Evolutionary conservation across 92 coral and sea anemone species (phyloP), one percentile per base, ranked within the genome.

Genomic region (Epizoanthus stellaris): DNA sequence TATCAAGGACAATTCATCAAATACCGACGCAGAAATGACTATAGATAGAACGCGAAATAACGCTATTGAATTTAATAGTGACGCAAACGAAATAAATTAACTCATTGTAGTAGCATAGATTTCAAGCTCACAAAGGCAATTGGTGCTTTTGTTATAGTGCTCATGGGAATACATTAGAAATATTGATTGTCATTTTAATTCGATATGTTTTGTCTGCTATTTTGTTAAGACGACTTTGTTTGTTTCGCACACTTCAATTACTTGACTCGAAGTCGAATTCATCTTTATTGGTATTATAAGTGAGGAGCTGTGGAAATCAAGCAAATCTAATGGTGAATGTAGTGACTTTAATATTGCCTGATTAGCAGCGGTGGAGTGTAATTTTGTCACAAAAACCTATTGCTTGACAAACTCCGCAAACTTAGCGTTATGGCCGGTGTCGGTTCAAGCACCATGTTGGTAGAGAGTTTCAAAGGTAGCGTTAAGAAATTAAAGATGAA

Each of bases 391-490:
- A 8, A 25, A 34, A 64, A 64, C 4, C 5, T 10, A 64, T 21
- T 6, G 36, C 15, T 20, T 20, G 1, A 11, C 12, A 10, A 30
- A 66, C 38, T 8, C 39, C 7, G 16, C 70, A 66, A 66, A 66
- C 42, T 25, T 34, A 30, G 39, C 5, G 40, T 25, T 67, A 34
- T 64, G 13, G 36, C 23, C 0, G 39, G 39, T 10, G 73, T 43
- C 11, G 73, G 73, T 12, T 13, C 73, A 5, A 68, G 73, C 52
- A 13, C 21, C 39, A 38, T 43, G 23, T 52, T 52, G 11, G 62
- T 52, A 23, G 77, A 73, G 54, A 73, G 61, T 36, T 73, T 73
- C 60, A 73, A 73, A 73, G n/a, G 39, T 17, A 73, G 20, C 25
- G 60, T n/a, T 7, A 72, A 72, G 52, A 21, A 23, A 16, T 11